phyloP scores from a whole-genome alignment of 2,888 invertebrate species.

The Aspidiotus rigidus region DNA sequence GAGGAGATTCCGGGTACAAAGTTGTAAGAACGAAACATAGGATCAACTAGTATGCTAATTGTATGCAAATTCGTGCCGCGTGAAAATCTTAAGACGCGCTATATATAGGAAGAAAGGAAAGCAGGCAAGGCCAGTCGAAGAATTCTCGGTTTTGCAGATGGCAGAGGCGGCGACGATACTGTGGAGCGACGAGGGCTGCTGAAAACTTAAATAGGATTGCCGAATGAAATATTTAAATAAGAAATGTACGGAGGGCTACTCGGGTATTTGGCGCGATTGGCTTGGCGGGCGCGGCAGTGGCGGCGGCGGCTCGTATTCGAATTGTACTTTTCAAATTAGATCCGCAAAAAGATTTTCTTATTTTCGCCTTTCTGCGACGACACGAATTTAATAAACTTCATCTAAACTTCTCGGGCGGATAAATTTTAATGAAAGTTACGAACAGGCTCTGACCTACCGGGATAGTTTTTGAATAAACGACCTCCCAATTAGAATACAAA shows the following conservation, averaged over 20 bases:
- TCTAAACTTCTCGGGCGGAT: constrained; percentile 28
- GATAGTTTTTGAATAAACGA: constrained; percentile 30
- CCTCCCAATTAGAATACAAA: constrained; percentile 8
- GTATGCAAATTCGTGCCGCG: constrained; percentile 29
- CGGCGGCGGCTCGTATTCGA: constrained; percentile 6
- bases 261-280: constrained; percentile 9
- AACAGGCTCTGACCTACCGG: constrained; percentile 17
- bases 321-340: constrained; percentile 32
- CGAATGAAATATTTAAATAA: constrained; percentile 32
- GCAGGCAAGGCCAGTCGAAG: constrained; percentile 16
- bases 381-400: constrained; percentile 30
- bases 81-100: constrained; percentile 21
- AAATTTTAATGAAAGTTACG: constrained; percentile 32
- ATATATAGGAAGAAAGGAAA: neutral
- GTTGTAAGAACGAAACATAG: constrained; percentile 30
- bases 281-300: neutral
- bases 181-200: neutral
- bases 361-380: constrained; percentile 11
- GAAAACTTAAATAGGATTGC: constrained; percentile 29
- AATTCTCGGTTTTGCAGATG: neutral
- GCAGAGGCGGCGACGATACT: neutral
- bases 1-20: constrained; percentile 5
- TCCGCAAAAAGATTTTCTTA: constrained; percentile 27
- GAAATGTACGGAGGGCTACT: constrained; percentile 22
- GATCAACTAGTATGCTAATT: constrained; percentile 35